Percentiles rank a stretch among this genome's conserved stretches.
Evolutionary conservation across 2,888 invertebrate genomes (phyloP).

Genomic region (Perizoma flavofasciatum): DNA sequence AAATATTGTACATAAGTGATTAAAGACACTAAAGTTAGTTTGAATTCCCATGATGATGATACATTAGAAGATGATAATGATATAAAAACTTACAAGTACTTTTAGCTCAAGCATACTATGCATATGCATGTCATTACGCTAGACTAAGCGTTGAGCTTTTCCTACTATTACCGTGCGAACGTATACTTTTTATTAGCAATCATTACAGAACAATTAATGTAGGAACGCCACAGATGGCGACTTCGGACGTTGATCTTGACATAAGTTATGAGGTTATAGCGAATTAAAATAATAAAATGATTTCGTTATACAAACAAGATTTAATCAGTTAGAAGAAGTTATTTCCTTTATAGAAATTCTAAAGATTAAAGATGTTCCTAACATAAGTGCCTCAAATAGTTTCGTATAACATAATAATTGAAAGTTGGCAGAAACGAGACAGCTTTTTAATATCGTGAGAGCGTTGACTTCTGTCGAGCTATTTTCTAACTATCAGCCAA

Average conservation of each 20-base stretch:
- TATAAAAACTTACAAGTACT: conserved; percentile 4
- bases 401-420: too few species aligned
- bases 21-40: conserved; percentile 13
- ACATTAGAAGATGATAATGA: conserved; percentile 10
- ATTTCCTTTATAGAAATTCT: too few species aligned
- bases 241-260: conserved; percentile 51
- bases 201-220: conserved; percentile 70
- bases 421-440: conserved; percentile 20
- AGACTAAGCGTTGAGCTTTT: conserved; percentile 29
- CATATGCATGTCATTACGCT: conserved; percentile 33
- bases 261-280: conserved; percentile 43
- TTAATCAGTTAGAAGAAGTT: not conserved
- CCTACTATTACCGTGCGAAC: conserved; percentile 61
- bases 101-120: conserved; percentile 19
- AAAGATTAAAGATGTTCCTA: too few species aligned
- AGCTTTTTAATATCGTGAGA: conserved; percentile 42
- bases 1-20: conserved; percentile 10
- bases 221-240: conserved; percentile 50
- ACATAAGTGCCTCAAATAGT: too few species aligned
- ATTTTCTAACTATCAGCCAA: conserved; percentile 67
- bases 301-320: not conserved
- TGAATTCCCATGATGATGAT: conserved; percentile 12
- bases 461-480: conserved; percentile 58
- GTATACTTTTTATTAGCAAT: conserved; percentile 57
- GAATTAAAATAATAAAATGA: conserved; percentile 16